These are phyloP conservation scores for Tetranychus truncatus DNA, from an alignment of 2,888 invertebrate species.

Conservation along the genomic window DNA sequence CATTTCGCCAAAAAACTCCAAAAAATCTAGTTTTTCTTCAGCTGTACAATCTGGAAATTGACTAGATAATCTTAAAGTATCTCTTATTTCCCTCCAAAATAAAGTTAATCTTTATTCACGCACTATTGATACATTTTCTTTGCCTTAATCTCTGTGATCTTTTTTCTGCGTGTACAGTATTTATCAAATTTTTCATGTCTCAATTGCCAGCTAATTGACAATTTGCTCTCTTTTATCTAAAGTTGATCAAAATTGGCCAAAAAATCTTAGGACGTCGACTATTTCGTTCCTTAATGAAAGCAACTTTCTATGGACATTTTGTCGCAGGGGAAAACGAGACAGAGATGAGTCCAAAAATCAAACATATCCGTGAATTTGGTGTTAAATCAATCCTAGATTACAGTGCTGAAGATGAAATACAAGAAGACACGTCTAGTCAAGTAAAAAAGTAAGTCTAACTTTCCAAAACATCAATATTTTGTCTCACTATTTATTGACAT, in stretches of 20 bases:
- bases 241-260: slow-evolving; percentile 34
- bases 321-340: slow-evolving; percentile 85
- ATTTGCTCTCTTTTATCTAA: no score
- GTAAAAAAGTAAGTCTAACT: no score
- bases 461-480: background rate
- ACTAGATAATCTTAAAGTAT: no score
- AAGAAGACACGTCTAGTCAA: slow-evolving; percentile 45
- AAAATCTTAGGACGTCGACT: slow-evolving; percentile 57
- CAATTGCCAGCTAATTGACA: no score
- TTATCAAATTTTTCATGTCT: background rate
- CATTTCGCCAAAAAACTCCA: no score
- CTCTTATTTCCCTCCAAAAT: no score
- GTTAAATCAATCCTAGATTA: slow-evolving; percentile 65
- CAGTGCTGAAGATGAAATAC: slow-evolving; percentile 88
- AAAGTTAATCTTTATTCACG: no score
- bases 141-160: no score
- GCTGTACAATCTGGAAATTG: no score
- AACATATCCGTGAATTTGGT: slow-evolving; percentile 73
- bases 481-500: background rate
- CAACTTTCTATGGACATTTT: slow-evolving; percentile 95
- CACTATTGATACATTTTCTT: background rate
- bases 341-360: slow-evolving; percentile 61
- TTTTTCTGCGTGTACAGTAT: background rate
- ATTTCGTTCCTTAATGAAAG: slow-evolving; percentile 69
- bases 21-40: background rate